phyloP scores from a whole-genome alignment of 2,888 invertebrate species.

The Mellilla xanthometata region DNA sequence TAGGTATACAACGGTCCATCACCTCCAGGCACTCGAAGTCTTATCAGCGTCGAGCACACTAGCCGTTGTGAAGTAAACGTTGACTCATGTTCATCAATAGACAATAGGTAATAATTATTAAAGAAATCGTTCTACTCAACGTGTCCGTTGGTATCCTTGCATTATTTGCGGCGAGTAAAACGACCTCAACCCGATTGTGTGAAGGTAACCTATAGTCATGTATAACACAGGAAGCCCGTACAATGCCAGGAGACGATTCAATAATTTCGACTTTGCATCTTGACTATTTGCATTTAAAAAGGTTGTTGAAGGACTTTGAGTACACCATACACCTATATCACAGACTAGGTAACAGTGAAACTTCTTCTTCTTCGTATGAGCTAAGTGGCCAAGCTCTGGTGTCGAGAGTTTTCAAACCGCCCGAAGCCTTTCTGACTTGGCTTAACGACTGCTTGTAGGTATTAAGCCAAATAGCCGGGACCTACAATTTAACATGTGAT shows the following conservation, averaged over 20 bases:
- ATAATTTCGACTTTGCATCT: conserved; percentile 31
- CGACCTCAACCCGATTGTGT: conserved; percentile 75
- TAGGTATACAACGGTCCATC: conserved; percentile 10
- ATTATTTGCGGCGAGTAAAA: conserved; percentile 44
- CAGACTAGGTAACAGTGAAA: too few species aligned
- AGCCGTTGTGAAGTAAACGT: conserved; percentile 7
- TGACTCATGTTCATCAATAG: conserved; percentile 27
- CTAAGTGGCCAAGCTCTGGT: too few species aligned
- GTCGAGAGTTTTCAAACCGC: too few species aligned
- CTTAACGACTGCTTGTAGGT: too few species aligned
- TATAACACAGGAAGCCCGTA: conserved; percentile 71
- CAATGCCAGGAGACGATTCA: conserved; percentile 64
- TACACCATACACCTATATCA: too few species aligned
- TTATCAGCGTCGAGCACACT: conserved; percentile 1
- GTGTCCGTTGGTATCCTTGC: conserved; percentile 31
- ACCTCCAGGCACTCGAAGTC: conserved; percentile 4
- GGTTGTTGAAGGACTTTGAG: conserved; percentile 14
- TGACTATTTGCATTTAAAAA: conserved; percentile 21
- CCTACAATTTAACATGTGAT: too few species aligned
- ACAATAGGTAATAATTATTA: conserved; percentile 19
- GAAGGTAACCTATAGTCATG: conserved; percentile 75
- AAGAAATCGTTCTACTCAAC: conserved; percentile 15
- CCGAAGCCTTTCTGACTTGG: too few species aligned
- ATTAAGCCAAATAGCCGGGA: too few species aligned
- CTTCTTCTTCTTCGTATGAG: too few species aligned